Evolutionary conservation across 2,888 invertebrate species (phyloP).

Genomic region (Rhyacophila evoluta): DNA sequence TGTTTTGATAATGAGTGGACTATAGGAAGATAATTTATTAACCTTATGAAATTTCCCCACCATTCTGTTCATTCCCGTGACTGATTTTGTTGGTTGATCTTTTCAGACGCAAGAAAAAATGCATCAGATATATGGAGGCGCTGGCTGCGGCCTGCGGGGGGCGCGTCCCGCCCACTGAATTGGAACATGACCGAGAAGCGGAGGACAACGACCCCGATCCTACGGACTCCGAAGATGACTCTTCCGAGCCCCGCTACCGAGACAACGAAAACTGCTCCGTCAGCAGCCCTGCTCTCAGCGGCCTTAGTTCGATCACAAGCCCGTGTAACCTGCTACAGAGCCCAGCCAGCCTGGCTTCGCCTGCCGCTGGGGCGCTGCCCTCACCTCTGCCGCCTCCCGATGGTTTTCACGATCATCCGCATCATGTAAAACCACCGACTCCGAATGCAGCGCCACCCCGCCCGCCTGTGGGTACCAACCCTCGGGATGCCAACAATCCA

Average conservation of each 20-base stretch:
- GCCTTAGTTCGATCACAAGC: slow-evolving; percentile 75
- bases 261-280: slow-evolving; percentile 59
- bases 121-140: slow-evolving; percentile 95
- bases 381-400: slow-evolving; percentile 43
- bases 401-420: slow-evolving; percentile 28
- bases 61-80: no score
- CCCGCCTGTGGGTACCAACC: slow-evolving; percentile 91
- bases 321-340: slow-evolving; percentile 80
- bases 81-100: not conserved
- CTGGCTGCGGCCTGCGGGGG: slow-evolving; percentile 74
- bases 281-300: slow-evolving; percentile 68
- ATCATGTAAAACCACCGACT: slow-evolving; percentile 61
- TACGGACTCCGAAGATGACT: slow-evolving; percentile 70
- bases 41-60: no score
- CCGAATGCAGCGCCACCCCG: slow-evolving; percentile 64
- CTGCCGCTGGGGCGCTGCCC: slow-evolving; percentile 27
- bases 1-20: no score
- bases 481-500: slow-evolving; percentile 92
- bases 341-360: slow-evolving; percentile 64
- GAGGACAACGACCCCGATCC: slow-evolving; percentile 77
- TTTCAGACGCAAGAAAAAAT: slow-evolving; percentile 96
- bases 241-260: slow-evolving; percentile 58
- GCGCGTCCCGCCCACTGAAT: slow-evolving; percentile 82
- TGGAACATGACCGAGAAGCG: slow-evolving; percentile 81
- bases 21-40: no score